Base-by-base conservation (phyloP, 30 jellyfish, hydroid and myxozoan species). In the Hydractinia symbiolongicarpus region DNA sequence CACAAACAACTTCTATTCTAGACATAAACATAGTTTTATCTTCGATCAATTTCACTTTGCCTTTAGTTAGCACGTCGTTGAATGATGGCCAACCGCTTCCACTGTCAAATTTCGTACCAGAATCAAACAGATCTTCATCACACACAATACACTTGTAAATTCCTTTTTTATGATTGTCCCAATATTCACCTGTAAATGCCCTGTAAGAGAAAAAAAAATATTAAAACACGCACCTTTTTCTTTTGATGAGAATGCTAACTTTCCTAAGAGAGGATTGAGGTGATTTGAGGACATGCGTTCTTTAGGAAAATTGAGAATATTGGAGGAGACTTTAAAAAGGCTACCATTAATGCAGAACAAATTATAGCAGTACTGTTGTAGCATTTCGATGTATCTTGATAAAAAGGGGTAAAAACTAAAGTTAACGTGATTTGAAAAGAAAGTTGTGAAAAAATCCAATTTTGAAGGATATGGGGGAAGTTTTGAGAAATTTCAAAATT, bases 11-110 rank as follows among this genome's bases (percentile, higher is more conserved):
- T 70, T 93, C 98, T 5, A 90, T 86, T 72, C 98, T 54, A 6
- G 61, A 58, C 96, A 84, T 93, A 16, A 95, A 95, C 81, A 66
- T 66, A 6, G 96, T 72, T 21, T 87, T 84, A 81, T 93, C 98
- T 71, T 49, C 69, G 72, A 87, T 83, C 52, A 64, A 55, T 73
- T 86, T 83, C 10, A 93, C 94, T 49, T 87, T 93, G 20, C 86
- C 84, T 80, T 84, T 84, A 50, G 80, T 88, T 58, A 88, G 53
- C 50, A 78, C 88, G 57, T 93, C 98, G 67, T 78, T 82, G 61
- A 93, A 93, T n/a, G 98, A 88, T 0, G 98, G 98, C 98, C 98
- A 93, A 14, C 98, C 98, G 66, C 91, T 76, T 0, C 98, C 98
- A 71, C 96, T 88, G n/a, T 93, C 95, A 83, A 64, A 93, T 49